These are phyloP conservation scores for Pammene aurita DNA, from an alignment of 2,888 invertebrate genomes.

Conservation along the genomic window DNA sequence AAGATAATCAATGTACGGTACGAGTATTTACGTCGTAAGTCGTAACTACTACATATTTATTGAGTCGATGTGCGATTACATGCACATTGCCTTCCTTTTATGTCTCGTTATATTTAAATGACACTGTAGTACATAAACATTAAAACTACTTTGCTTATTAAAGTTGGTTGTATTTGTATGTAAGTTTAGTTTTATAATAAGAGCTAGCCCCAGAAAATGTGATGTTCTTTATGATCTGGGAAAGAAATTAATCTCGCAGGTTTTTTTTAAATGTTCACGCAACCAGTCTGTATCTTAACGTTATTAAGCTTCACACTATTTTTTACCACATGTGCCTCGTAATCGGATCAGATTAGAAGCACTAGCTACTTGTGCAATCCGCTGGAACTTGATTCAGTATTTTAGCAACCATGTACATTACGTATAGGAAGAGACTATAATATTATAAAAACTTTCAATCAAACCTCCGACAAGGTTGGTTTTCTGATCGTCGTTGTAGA, in stretches of 20 bases:
- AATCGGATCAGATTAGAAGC: slow-evolving; percentile 36
- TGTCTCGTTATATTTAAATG: slow-evolving; percentile 2
- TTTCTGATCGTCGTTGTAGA: not conserved
- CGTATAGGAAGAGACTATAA: not conserved
- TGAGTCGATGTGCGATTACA: not conserved
- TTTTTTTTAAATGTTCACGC: no score
- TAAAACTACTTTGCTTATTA: not conserved
- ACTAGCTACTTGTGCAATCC: slow-evolving; percentile 24
- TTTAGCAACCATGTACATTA: slow-evolving; percentile 19
- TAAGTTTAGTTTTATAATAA: not conserved
- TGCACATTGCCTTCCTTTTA: slow-evolving; percentile 12
- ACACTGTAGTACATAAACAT: not conserved
- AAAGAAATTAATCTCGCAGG: no score
- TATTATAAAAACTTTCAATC: not conserved
- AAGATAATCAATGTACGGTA: not conserved
- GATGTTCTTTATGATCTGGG: no score
- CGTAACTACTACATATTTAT: slow-evolving; percentile 17
- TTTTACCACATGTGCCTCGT: not conserved
- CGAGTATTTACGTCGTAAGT: not conserved
- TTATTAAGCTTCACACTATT: no score
- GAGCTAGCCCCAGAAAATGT: no score
- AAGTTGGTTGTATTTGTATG: not conserved
- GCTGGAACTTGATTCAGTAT: slow-evolving; percentile 34
- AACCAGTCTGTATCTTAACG: no score
- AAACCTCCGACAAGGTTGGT: not conserved